These are phyloP conservation scores for Staurois parvus DNA, from an alignment of 2,797 vertebrate species.

Conservation along the genomic window DNA sequence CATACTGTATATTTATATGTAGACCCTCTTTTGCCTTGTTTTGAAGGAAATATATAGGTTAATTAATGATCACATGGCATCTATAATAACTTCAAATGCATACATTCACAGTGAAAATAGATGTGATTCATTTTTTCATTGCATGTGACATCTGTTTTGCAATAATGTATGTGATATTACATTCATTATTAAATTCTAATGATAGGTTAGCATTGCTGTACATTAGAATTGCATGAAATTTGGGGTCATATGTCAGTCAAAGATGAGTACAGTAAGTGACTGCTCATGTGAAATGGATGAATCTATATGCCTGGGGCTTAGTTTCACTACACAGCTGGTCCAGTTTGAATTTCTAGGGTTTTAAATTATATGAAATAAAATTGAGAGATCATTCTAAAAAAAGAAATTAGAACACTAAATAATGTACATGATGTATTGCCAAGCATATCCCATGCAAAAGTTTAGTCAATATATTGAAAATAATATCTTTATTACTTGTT, in stretches of 20 bases:
- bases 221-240: conserved; percentile 1
- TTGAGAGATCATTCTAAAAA: conserved; percentile 8
- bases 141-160: neutral
- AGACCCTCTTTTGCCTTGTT: neutral
- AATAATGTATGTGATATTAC: neutral
- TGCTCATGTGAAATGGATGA: conserved; percentile 43
- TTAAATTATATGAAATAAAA: conserved; percentile 25
- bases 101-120: neutral
- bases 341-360: conserved; percentile 25
- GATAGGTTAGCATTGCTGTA: neutral
- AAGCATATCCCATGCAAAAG: too few relatives aligned
- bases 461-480: too few relatives aligned
- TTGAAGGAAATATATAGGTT: too few relatives aligned
- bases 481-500: too few relatives aligned
- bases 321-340: conserved; percentile 47
- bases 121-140: neutral
- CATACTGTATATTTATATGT: too few relatives aligned
- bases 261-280: conserved; percentile 27
- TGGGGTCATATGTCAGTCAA: conserved; percentile 24
- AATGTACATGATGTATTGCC: too few relatives aligned
- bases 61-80: neutral
- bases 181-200: neutral
- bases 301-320: conserved; percentile 27
- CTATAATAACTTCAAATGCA: neutral
- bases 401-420: neutral